These are phyloP conservation scores for Cavia aperea DNA, from an alignment of 2,113 vertebrate species.

Conservation along the genomic window DNA sequence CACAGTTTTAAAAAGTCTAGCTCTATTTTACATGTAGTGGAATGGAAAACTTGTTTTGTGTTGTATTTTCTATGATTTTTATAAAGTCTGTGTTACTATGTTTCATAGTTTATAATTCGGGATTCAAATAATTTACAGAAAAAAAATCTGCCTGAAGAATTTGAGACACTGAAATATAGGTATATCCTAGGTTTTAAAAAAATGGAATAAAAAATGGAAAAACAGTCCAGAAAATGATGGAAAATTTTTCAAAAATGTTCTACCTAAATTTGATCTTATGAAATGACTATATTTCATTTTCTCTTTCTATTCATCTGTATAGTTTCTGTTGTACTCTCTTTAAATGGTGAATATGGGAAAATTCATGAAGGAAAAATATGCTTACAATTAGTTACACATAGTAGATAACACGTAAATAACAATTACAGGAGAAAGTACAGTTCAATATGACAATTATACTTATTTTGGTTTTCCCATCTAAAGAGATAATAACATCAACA, in stretches of 20 bases:
- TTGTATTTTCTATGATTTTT: not conserved
- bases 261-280: not conserved
- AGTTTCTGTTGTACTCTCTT: not conserved
- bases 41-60: not conserved
- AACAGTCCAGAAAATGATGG: not conserved
- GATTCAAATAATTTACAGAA: not conserved
- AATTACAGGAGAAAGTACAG: not conserved
- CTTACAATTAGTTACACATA: not conserved
- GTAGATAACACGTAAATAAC: not conserved
- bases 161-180: not conserved
- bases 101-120: not conserved
- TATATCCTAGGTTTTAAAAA: not conserved
- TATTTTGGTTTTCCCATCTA: not conserved
- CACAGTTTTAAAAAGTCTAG: not conserved
- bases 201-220: constrained; percentile 9
- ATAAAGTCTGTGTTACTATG: not conserved
- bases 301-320: not conserved
- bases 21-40: not conserved
- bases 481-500: not conserved
- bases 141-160: not conserved
- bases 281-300: not conserved
- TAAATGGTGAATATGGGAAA: not conserved
- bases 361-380: not conserved
- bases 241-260: not conserved
- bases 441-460: not conserved